A percentile compares a stretch with the other conserved stretches of the same genome.
Evolutionary conservation across 2,113 vertebrate species (phyloP).

Genomic region (Varanus komodoensis): DNA sequence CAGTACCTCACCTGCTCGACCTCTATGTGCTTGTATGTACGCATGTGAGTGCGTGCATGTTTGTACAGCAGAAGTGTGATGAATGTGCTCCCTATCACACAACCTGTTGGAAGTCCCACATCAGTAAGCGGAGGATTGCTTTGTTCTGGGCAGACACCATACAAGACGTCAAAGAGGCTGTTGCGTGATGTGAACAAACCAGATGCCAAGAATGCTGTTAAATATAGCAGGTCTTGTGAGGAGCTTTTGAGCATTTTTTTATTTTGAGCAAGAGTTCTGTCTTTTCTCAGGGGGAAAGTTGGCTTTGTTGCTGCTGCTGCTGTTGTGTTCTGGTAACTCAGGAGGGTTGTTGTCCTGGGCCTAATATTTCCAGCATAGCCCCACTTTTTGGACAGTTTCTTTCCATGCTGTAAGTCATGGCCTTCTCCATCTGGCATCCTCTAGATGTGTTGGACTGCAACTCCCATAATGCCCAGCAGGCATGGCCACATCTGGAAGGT

Average conservation of each 20-base stretch:
- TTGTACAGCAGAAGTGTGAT: neutral
- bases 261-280: neutral
- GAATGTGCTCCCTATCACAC: slow-evolving; percentile 12
- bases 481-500: too few species aligned
- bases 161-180: neutral
- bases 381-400: neutral
- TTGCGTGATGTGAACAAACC: slow-evolving; percentile 6
- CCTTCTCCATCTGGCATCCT: too few species aligned
- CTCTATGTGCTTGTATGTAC: too few species aligned
- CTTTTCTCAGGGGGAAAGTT: slow-evolving; percentile 12
- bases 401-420: neutral
- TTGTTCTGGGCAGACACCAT: slow-evolving; percentile 40
- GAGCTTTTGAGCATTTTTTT: neutral
- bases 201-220: slow-evolving; percentile 38
- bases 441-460: too few species aligned
- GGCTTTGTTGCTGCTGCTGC: neutral
- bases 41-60: neutral
- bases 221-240: neutral
- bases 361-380: neutral
- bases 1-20: neutral
- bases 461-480: too few species aligned
- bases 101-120: slow-evolving; percentile 30
- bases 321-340: neutral
- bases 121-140: slow-evolving; percentile 35
- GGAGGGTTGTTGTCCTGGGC: neutral